Evolutionary conservation across 2,797 vertebrate genomes (phyloP).

Genomic region (Neostethus bicornis): DNA sequence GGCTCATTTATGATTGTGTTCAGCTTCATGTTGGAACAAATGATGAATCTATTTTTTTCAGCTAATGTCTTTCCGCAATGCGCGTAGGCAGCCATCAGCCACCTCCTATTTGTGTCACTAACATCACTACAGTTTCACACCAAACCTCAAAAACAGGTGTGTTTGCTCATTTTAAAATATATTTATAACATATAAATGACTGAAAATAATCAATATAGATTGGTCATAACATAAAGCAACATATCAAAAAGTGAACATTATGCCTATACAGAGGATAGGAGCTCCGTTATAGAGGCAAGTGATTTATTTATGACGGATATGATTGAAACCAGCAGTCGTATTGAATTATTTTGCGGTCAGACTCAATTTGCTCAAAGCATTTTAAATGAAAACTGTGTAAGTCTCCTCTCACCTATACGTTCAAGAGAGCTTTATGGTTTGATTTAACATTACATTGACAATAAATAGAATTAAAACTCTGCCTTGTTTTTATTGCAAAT

Average conservation of each 20-base stretch:
- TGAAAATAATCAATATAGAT: no score
- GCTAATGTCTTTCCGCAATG: slow-evolving; percentile 22
- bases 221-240: slow-evolving; percentile 7
- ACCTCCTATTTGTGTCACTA: slow-evolving; percentile 12
- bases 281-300: slow-evolving; percentile 19
- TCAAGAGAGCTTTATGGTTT: slow-evolving; percentile 58
- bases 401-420: slow-evolving; percentile 44
- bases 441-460: slow-evolving; percentile 64
- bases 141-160: not conserved
- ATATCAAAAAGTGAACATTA: not conserved
- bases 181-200: not conserved
- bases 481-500: slow-evolving; percentile 14
- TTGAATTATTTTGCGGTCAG: slow-evolving; percentile 61
- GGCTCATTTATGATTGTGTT: slow-evolving; percentile 36
- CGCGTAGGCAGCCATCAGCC: not conserved
- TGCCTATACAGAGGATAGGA: slow-evolving; percentile 7
- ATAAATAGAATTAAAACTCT: slow-evolving; percentile 53
- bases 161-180: slow-evolving; percentile 10
- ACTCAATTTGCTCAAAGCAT: slow-evolving; percentile 72
- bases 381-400: slow-evolving; percentile 71
- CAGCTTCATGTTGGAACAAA: slow-evolving; percentile 37
- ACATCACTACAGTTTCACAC: slow-evolving; percentile 1
- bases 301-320: slow-evolving; percentile 55
- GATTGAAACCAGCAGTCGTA: slow-evolving; percentile 60
- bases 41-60: slow-evolving; percentile 25